A percentile compares a stretch with the other conserved stretches of the same genome.
Evolutionary conservation across 2,113 vertebrate genomes (phyloP).

Genomic region (Hoplias malabaricus): DNA sequence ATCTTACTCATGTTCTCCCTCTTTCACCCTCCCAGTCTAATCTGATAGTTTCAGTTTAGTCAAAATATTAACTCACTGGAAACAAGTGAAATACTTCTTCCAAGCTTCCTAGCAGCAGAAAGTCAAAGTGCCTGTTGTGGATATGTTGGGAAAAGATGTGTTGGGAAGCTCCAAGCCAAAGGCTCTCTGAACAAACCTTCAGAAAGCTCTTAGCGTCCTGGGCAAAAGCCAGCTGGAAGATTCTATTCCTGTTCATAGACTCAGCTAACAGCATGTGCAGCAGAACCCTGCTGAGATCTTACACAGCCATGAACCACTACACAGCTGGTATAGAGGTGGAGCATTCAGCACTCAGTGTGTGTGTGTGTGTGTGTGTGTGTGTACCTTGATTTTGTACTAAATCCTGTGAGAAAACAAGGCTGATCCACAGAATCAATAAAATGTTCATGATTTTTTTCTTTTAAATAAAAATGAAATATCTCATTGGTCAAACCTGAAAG

Average conservation of each 20-base stretch:
- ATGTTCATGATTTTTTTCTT: too few species aligned
- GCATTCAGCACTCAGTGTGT: not conserved
- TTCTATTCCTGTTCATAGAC: constrained; percentile 18
- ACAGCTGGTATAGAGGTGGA: not conserved
- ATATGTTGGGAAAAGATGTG: not conserved
- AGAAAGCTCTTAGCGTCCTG: not conserved
- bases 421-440: too few species aligned
- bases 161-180: not conserved
- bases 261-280: not conserved
- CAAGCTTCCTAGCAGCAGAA: not conserved
- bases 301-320: constrained; percentile 1
- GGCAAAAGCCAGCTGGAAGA: constrained; percentile 11
- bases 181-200: not conserved
- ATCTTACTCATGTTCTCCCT: too few species aligned
- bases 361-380: not conserved
- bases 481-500: too few species aligned
- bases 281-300: not conserved
- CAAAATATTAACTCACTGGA: too few species aligned
- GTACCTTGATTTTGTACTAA: too few species aligned
- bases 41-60: too few species aligned
- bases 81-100: not conserved
- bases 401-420: too few species aligned
- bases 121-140: not conserved
- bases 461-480: too few species aligned
- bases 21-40: too few species aligned